A percentile compares a stretch with the other conserved stretches of the same genome.
phyloP scores from a whole-genome alignment of 2,888 invertebrate genomes.

The Chouioia cunea region DNA sequence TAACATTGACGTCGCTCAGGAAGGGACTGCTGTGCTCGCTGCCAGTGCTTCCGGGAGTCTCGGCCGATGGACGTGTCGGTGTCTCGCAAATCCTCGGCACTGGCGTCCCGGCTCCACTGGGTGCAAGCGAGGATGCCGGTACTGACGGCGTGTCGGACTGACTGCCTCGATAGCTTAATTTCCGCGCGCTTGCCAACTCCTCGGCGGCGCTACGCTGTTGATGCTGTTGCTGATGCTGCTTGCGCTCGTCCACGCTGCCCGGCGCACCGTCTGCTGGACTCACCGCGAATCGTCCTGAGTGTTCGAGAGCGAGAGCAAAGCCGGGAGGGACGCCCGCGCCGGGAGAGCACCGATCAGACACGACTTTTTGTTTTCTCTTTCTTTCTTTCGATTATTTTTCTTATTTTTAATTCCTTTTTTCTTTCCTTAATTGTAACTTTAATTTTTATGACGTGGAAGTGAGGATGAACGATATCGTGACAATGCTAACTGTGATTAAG shows the following conservation, averaged over 20 bases:
- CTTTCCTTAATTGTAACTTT: no score
- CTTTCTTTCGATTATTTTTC: neutral
- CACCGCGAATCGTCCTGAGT: constrained; percentile 68
- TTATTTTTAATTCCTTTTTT: no score
- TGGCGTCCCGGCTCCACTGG: constrained; percentile 62
- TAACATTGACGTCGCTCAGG: constrained; percentile 64
- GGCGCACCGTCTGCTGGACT: constrained; percentile 67
- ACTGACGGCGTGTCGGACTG: constrained; percentile 57
- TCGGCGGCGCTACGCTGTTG: constrained; percentile 7
- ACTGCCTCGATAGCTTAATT: constrained; percentile 46
- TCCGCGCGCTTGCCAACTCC: constrained; percentile 32
- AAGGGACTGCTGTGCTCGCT: constrained; percentile 69
- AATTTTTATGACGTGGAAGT: no score
- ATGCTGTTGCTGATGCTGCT: constrained; percentile 20
- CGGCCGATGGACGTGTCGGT: constrained; percentile 61
- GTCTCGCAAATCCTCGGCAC: constrained; percentile 64
- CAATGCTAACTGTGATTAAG: no score
- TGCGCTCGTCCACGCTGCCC: constrained; percentile 43
- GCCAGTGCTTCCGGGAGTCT: constrained; percentile 64
- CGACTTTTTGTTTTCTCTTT: constrained; percentile 5
- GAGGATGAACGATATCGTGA: no score
- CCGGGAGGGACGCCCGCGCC: constrained; percentile 21
- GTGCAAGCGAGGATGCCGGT: constrained; percentile 57
- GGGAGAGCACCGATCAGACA: neutral
- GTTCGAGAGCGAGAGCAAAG: constrained; percentile 41